Conservation (phyloP, 2,113 vertebrate species). For the Sarotherodon lohbergeri region DNA sequence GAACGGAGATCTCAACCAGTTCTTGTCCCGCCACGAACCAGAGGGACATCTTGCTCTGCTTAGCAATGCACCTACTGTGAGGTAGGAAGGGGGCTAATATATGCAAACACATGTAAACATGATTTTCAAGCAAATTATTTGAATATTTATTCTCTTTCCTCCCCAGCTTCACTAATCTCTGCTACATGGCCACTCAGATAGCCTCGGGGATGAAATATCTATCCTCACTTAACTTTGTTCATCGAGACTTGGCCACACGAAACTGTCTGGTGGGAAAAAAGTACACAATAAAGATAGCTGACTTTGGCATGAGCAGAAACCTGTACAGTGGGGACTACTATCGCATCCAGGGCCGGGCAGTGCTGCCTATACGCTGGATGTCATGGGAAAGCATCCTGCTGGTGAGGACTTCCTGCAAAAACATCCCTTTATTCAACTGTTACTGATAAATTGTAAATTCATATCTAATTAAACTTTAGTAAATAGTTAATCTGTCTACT, state of each 20-base stretch:
- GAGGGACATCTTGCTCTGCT: conserved; percentile 59
- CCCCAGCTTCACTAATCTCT: conserved; percentile 81
- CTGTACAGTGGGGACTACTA: conserved; percentile 98
- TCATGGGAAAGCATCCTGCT: conserved; percentile 98
- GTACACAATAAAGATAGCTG: conserved; percentile 98
- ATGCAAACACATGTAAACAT: neutral
- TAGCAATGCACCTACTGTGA: conserved; percentile 73
- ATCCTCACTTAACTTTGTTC: conserved; percentile 95
- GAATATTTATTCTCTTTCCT: neutral
- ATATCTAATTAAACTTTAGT: neutral
- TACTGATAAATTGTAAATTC: neutral
- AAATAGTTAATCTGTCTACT: neutral
- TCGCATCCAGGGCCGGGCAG: conserved; percentile 93
- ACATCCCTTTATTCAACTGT: neutral
- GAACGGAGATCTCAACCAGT: conserved; percentile 98
- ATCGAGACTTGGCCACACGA: conserved; percentile 92
- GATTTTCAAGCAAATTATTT: too few relatives aligned
- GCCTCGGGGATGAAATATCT: conserved; percentile 98
- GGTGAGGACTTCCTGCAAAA: conserved; percentile 60
- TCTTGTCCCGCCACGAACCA: conserved; percentile 89
- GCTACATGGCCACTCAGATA: conserved; percentile 92
- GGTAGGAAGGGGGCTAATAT: conserved; percentile 61
- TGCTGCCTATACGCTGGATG: conserved; percentile 99
- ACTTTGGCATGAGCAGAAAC: conserved; percentile 98
- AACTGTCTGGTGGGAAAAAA: conserved; percentile 96